Percentiles rank a stretch among this genome's conserved stretches.
Evolutionary conservation across 1,140 invertebrate species (phyloP).

Genomic region (Lysiphlebus fabarum): DNA sequence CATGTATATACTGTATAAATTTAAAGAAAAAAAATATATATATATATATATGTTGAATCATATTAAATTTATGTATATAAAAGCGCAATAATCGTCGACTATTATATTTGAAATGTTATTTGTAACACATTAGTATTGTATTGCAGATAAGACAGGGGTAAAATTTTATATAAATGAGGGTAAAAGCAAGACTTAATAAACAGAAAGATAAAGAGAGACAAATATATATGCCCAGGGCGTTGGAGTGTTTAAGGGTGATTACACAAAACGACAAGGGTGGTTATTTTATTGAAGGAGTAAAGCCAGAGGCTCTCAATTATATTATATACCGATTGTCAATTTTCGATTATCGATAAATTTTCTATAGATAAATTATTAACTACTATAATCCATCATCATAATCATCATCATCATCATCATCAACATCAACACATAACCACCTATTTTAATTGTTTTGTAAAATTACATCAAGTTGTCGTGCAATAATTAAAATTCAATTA

Average conservation of each 20-base stretch:
- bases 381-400: too few species aligned
- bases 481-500: too few species aligned
- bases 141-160: slow-evolving; percentile 30
- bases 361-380: background rate
- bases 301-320: slow-evolving; percentile 41
- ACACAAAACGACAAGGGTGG: slow-evolving; percentile 53
- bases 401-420: too few species aligned
- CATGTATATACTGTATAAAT: too few species aligned
- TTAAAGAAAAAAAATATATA: background rate
- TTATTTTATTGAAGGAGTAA: slow-evolving; percentile 48
- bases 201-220: slow-evolving; percentile 3
- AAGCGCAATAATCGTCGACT: slow-evolving; percentile 50
- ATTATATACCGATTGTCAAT: slow-evolving; percentile 5
- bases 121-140: slow-evolving; percentile 58
- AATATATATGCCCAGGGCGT: slow-evolving; percentile 37
- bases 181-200: background rate
- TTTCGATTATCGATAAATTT: background rate
- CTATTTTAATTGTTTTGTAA: too few species aligned
- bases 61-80: slow-evolving; percentile 30
- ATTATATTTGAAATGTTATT: slow-evolving; percentile 55
- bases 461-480: too few species aligned
- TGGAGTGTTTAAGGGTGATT: slow-evolving; percentile 57
- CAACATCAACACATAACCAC: too few species aligned
- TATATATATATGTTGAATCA: slow-evolving; percentile 1
- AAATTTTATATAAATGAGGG: too few species aligned